Conservation (phyloP, 2,113 vertebrate genomes). For the Semnornis frantzii region DNA sequence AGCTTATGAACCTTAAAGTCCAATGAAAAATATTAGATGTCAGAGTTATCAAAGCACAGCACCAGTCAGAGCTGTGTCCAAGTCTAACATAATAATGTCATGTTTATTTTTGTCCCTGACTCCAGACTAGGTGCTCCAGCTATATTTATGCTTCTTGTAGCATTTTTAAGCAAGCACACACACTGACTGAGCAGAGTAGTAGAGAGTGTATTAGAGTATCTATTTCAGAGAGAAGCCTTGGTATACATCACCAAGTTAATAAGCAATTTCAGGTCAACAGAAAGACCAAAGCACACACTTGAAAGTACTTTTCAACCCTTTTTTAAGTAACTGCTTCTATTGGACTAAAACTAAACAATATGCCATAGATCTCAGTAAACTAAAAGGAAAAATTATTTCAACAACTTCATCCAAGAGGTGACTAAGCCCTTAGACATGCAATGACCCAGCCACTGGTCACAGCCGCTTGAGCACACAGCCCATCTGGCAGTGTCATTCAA, state of each 20-base stretch:
- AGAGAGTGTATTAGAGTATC: background rate
- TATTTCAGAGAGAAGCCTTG: background rate
- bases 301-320: background rate
- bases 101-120: constrained; percentile 42
- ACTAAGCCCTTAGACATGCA: constrained; percentile 29
- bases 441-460: constrained; percentile 5
- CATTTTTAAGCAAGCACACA: constrained; percentile 33
- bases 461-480: background rate
- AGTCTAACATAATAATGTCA: constrained; percentile 32
- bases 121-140: constrained; percentile 29
- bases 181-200: background rate
- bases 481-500: constrained; percentile 55
- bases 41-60: background rate
- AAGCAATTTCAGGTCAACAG: background rate
- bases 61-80: background rate
- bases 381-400: background rate
- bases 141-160: constrained; percentile 18
- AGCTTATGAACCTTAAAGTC: background rate
- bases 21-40: background rate
- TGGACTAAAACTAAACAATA: background rate
- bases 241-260: background rate
- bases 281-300: background rate
- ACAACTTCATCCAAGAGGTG: constrained; percentile 17
- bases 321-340: background rate
- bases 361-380: background rate